Evolutionary conservation across 2,113 vertebrate species (phyloP).

Genomic region (Sinocyclocheilus maitianheensis): DNA sequence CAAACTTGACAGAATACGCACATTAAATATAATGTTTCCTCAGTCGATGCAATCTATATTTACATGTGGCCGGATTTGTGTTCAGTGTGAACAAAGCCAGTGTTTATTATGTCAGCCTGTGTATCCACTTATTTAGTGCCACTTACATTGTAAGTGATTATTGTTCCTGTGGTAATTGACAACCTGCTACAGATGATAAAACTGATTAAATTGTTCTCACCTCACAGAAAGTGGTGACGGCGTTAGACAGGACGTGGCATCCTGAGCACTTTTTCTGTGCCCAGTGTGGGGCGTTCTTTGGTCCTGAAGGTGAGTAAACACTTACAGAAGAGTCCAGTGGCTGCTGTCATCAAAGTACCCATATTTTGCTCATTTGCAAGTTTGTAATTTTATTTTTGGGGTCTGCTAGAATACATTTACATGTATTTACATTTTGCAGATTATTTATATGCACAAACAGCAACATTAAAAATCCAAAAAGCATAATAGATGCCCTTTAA

Average conservation of each 20-base stretch:
- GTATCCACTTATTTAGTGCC: too few relatives aligned
- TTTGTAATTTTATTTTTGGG: not conserved
- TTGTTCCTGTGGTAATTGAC: not conserved
- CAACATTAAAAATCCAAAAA: not conserved
- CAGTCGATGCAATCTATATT: too few relatives aligned
- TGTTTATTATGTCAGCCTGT: too few relatives aligned
- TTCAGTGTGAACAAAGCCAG: conserved; percentile 51
- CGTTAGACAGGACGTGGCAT: conserved; percentile 96
- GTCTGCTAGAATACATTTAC: not conserved
- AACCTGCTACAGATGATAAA: not conserved
- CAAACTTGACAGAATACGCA: conserved; percentile 78
- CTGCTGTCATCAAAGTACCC: not conserved
- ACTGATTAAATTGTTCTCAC: not conserved
- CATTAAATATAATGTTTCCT: conserved; percentile 73
- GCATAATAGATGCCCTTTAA: not conserved
- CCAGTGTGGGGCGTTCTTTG: conserved; percentile 96
- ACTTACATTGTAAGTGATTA: not conserved
- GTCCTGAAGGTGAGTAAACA: conserved; percentile 83
- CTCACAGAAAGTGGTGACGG: conserved; percentile 96
- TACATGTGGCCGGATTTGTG: conserved; percentile 42
- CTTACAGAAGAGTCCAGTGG: not conserved
- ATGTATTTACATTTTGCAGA: not conserved
- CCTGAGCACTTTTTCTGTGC: conserved; percentile 99
- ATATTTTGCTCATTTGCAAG: not conserved
- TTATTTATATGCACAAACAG: not conserved